Evolutionary conservation across 2,888 invertebrate species (phyloP).

Genomic region (Tetramorium bicarinatum): DNA sequence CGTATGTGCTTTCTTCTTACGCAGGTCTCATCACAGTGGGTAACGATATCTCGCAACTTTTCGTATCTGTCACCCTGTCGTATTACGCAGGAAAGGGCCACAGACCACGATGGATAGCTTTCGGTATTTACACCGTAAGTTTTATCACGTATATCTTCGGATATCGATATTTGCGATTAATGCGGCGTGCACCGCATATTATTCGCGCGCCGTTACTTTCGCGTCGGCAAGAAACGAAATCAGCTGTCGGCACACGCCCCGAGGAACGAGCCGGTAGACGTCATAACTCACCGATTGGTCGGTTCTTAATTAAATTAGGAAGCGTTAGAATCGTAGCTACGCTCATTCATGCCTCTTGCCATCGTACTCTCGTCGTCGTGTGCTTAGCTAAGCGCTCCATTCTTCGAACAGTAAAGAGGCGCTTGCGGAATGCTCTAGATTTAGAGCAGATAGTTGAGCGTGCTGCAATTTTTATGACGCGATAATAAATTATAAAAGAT

Average conservation of each 20-base stretch:
- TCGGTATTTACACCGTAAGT: slow-evolving; percentile 87
- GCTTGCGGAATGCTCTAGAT: slow-evolving; percentile 64
- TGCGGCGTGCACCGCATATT: slow-evolving; percentile 6
- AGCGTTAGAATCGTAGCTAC: slow-evolving; percentile 81
- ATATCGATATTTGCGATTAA: slow-evolving; percentile 16
- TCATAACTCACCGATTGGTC: slow-evolving; percentile 75
- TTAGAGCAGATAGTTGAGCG: slow-evolving; percentile 12
- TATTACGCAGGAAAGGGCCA: slow-evolving; percentile 92
- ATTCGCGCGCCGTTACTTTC: slow-evolving; percentile 32
- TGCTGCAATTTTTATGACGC: slow-evolving; percentile 13
- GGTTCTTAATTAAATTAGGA: slow-evolving; percentile 83
- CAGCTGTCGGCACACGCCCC: slow-evolving; percentile 71
- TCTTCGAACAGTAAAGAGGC: slow-evolving; percentile 78
- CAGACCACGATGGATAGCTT: slow-evolving; percentile 91
- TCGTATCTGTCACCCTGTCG: slow-evolving; percentile 90
- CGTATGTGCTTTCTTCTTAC: slow-evolving; percentile 27
- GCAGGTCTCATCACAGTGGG: slow-evolving; percentile 91
- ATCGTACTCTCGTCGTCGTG: slow-evolving; percentile 77
- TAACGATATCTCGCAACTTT: slow-evolving; percentile 91
- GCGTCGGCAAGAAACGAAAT: slow-evolving; percentile 61
- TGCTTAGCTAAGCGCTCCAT: slow-evolving; percentile 78
- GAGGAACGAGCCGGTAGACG: slow-evolving; percentile 70
- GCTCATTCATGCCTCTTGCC: slow-evolving; percentile 81
- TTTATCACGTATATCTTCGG: slow-evolving; percentile 19
- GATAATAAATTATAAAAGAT: neutral